These are phyloP conservation scores for Myiozetetes cayanensis DNA, from an alignment of 2,113 vertebrate genomes.

Conservation along the genomic window DNA sequence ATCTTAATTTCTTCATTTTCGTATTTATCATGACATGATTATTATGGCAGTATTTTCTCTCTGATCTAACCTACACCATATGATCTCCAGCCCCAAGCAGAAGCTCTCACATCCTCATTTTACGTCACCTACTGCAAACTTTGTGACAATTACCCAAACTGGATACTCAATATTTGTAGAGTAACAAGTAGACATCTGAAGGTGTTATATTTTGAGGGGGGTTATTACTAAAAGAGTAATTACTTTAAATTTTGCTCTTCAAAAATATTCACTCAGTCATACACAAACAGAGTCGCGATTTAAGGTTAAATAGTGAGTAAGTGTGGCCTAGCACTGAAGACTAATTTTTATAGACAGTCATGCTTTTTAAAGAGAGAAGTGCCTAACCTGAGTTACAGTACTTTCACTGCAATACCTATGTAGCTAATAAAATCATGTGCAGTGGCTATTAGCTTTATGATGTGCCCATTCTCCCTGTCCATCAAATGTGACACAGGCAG, in stretches of 20 bases:
- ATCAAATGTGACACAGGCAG: neutral
- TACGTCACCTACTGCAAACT: neutral
- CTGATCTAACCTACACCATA: neutral
- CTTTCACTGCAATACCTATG: neutral
- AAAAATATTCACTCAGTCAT: neutral
- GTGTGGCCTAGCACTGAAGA: neutral
- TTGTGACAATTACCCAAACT: neutral
- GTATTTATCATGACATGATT: neutral
- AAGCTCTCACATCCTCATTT: neutral
- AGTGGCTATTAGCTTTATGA: neutral
- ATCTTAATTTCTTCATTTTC: neutral
- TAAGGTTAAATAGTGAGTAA: neutral
- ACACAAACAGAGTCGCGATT: neutral
- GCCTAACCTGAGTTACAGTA: neutral
- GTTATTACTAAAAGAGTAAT: neutral
- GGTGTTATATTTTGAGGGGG: fast-evolving
- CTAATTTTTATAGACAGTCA: neutral
- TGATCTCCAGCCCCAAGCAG: neutral
- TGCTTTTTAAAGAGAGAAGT: neutral
- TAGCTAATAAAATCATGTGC: neutral
- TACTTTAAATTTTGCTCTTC: neutral
- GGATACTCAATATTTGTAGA: neutral
- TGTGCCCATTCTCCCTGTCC: neutral
- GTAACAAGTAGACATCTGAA: neutral
- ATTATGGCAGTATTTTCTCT: neutral